These are phyloP conservation scores for Leucozona laternaria DNA, from an alignment of 2,888 invertebrate species.

Conservation along the genomic window DNA sequence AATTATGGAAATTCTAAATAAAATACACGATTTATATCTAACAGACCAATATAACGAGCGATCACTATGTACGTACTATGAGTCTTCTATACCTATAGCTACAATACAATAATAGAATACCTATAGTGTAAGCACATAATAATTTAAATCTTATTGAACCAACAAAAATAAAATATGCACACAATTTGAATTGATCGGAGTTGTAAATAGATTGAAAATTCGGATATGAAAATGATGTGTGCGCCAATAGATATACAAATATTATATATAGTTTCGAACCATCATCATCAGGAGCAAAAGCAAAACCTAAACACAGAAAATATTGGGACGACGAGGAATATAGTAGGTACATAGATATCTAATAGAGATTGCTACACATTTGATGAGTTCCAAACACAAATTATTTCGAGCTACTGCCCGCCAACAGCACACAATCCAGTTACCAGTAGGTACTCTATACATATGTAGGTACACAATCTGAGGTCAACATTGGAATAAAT, in stretches of 20 bases:
- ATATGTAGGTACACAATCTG: slow-evolving; percentile 39
- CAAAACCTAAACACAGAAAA: slow-evolving; percentile 35
- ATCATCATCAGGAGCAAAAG: slow-evolving; percentile 34
- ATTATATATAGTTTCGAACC: neutral
- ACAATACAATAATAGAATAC: neutral
- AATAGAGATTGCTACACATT: neutral
- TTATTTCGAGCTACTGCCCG: slow-evolving; percentile 45
- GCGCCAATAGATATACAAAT: neutral
- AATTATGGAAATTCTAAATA: slow-evolving; percentile 67
- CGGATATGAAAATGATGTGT: slow-evolving; percentile 30
- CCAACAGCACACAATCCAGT: slow-evolving; percentile 33
- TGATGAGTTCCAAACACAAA: slow-evolving; percentile 41
- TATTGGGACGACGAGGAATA: neutral
- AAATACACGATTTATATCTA: slow-evolving; percentile 62
- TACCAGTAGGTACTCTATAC: neutral
- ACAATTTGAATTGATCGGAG: slow-evolving; percentile 61
- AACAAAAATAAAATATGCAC: slow-evolving; percentile 44
- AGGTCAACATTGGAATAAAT: slow-evolving; percentile 71
- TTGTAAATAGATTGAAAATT: slow-evolving; percentile 57
- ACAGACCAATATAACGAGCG: neutral
- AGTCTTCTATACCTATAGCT: too few relatives aligned
- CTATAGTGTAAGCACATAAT: slow-evolving; percentile 15
- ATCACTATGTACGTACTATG: too few relatives aligned
- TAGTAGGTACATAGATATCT: slow-evolving; percentile 13
- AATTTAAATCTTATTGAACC: slow-evolving; percentile 17